Evolutionary conservation across 2,113 vertebrate genomes (phyloP), one percentile per base, ranked within the genome.

Genomic region (Corydoras sp.): DNA sequence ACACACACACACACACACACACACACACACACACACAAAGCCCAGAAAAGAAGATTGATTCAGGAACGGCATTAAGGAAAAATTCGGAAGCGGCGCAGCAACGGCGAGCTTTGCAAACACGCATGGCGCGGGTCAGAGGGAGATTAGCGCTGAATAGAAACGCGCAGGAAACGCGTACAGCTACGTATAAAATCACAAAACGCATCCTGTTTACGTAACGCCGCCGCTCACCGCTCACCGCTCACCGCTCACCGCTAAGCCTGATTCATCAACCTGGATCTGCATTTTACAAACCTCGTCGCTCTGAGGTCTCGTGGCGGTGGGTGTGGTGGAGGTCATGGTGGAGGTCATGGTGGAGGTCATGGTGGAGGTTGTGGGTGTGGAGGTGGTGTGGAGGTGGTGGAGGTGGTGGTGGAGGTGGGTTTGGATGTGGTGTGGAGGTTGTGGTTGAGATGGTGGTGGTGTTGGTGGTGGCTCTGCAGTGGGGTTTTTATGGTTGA

Each of bases 1-100:
- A 55, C 49, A 35, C 59, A 32, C 32, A 51, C 49, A 59, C 55
- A 60, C 58, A 69, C 32, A 59, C 15, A 14, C 69, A 62, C 69
- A 58, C 14, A 71, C 60, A 71, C 51, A 56, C 62, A 64, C 9
- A 31, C 10, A 50, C 5, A 3, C 12, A 54, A 15, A 48, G 10
- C 9, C 51, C n/a, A 65, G 4, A 56, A 53, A 53, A 53, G 12
- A 13, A 53, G 12, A 13, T 13, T 53, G 51, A 53, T 53, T 13
- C 51, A 53, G 51, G 51, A 53, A 53, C 10, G 51, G 51, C 12
- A 53, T 53, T 53, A 13, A 53, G 51, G 51, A 13, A 13, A 53
- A 35, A 53, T 13, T 53, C 10, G 51, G 51, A 53, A 53, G 51
- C 51, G 3, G 51, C 32, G n/a, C n/a, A n/a, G 32, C 32, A 35